A percentile compares a stretch with the other conserved stretches of the same genome.
Conservation (phyloP, 53 echinoderm and acorn worm species). For the Antedon mediterranea region DNA sequence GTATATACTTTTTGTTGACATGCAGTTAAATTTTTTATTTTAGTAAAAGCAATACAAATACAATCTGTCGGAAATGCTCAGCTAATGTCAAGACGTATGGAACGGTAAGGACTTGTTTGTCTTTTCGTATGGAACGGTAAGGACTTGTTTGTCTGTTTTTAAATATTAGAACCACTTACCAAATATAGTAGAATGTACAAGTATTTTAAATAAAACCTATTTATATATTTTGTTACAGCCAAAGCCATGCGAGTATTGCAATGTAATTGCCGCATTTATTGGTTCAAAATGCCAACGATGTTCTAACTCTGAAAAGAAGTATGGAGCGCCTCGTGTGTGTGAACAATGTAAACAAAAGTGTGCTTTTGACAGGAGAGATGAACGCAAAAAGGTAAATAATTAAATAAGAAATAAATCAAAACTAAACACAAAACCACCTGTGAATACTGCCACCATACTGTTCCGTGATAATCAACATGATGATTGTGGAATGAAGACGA, state of each 20-base stretch:
- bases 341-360: slow-evolving; percentile 99
- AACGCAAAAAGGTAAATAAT: slow-evolving; percentile 74
- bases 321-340: slow-evolving; percentile 90
- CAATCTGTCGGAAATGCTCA: slow-evolving; percentile 95
- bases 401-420: background rate
- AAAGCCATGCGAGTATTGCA: slow-evolving; percentile 97
- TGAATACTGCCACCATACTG: too few relatives aligned
- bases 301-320: slow-evolving; percentile 96
- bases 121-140: too few relatives aligned
- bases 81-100: slow-evolving; percentile 88
- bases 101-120: slow-evolving; percentile 88
- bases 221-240: slow-evolving; percentile 30
- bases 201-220: background rate
- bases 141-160: too few relatives aligned
- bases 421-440: too few relatives aligned
- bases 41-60: slow-evolving; percentile 94
- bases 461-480: too few relatives aligned
- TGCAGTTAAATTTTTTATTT: background rate
- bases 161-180: too few relatives aligned
- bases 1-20: too few relatives aligned
- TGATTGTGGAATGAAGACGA: background rate
- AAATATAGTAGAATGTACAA: too few relatives aligned
- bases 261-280: slow-evolving; percentile 92
- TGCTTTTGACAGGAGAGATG: slow-evolving; percentile 93
- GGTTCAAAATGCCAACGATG: slow-evolving; percentile 95